These are phyloP conservation scores for Lethrus apterus DNA, from an alignment of 1,140 invertebrate species.

Conservation along the genomic window DNA sequence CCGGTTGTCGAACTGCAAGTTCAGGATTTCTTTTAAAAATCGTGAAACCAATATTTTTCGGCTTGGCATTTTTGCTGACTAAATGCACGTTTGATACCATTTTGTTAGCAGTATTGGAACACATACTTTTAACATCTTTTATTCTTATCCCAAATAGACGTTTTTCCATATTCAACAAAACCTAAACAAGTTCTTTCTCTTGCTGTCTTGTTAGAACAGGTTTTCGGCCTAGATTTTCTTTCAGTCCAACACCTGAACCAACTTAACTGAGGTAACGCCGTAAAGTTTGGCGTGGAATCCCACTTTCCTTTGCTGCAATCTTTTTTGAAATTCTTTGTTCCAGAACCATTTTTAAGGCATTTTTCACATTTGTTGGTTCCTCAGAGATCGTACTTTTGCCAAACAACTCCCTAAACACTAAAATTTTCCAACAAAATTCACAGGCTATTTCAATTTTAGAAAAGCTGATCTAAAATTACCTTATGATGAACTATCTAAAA, in stretches of 20 bases:
- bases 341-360: not conserved
- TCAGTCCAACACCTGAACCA: not conserved
- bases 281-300: too few relatives aligned
- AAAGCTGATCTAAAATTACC: too few relatives aligned
- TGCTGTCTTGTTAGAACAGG: conserved; percentile 1
- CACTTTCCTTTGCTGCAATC: not conserved
- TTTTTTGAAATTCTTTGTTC: not conserved
- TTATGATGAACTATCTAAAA: too few relatives aligned
- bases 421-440: too few relatives aligned
- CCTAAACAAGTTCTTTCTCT: conserved; percentile 8
- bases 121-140: conserved; percentile 23
- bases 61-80: too few relatives aligned
- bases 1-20: too few relatives aligned
- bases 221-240: not conserved
- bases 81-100: conserved; percentile 7
- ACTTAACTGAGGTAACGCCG: too few relatives aligned
- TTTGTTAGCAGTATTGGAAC: too few relatives aligned
- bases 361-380: not conserved
- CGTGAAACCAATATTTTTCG: too few relatives aligned
- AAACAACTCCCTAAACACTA: too few relatives aligned
- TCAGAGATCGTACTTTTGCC: conserved; percentile 19
- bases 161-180: conserved; percentile 9
- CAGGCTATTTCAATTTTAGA: too few relatives aligned
- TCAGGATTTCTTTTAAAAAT: too few relatives aligned
- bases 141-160: conserved; percentile 8